Evolutionary conservation across 2,888 invertebrate genomes (phyloP).

Genomic region (Emmelina monodactyla): DNA sequence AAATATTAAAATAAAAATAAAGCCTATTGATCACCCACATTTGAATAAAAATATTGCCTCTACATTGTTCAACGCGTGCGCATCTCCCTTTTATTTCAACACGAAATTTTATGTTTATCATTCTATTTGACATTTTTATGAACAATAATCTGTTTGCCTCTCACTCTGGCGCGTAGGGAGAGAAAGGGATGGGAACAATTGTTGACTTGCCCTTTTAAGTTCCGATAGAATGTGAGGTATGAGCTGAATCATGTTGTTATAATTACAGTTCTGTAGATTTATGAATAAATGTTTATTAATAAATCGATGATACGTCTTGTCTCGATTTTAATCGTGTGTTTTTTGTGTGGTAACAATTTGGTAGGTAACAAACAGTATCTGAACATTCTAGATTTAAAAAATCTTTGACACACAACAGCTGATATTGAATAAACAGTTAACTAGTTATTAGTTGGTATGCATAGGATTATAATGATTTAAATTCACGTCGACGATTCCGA

Average conservation of each 20-base stretch:
- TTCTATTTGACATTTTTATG: slow-evolving; percentile 62
- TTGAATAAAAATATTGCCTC: slow-evolving; percentile 47
- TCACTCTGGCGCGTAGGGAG: slow-evolving; percentile 22
- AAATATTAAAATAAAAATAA: slow-evolving; percentile 11
- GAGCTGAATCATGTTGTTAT: slow-evolving; percentile 52
- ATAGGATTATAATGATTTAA: slow-evolving; percentile 29
- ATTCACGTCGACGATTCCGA: slow-evolving; percentile 30
- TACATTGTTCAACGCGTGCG: slow-evolving; percentile 41
- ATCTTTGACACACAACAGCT: no score
- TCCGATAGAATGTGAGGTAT: slow-evolving; percentile 36
- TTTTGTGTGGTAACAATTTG: no score
- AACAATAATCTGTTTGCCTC: slow-evolving; percentile 41
- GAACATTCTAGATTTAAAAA: no score
- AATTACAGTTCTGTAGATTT: slow-evolving; percentile 34
- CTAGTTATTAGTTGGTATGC: slow-evolving; percentile 15
- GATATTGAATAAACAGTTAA: no score
- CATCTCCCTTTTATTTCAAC: slow-evolving; percentile 41
- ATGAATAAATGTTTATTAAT: slow-evolving; percentile 25
- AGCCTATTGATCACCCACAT: slow-evolving; percentile 28
- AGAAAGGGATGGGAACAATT: slow-evolving; percentile 37
- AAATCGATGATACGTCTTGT: slow-evolving; percentile 12
- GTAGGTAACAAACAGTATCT: no score
- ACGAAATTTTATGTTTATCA: slow-evolving; percentile 61
- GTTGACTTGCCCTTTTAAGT: slow-evolving; percentile 35
- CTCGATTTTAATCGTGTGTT: slow-evolving; percentile 1